Evolutionary conservation across 1,140 invertebrate genomes (phyloP).

Genomic region (Saccostrea echinata): DNA sequence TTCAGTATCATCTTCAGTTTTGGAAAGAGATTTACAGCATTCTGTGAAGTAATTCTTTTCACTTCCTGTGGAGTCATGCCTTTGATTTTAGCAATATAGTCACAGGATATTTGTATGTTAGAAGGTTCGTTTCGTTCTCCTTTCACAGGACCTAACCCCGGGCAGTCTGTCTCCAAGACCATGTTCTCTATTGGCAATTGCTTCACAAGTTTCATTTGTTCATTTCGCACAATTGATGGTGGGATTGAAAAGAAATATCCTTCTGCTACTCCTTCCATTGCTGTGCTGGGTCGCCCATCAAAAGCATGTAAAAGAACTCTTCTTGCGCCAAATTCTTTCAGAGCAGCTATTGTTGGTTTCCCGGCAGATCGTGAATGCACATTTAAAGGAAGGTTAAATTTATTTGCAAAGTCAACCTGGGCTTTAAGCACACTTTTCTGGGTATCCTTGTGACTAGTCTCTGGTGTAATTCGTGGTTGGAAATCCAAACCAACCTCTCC

Average conservation of each 20-base stretch:
- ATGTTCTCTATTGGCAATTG: slow-evolving; percentile 73
- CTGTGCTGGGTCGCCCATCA: slow-evolving; percentile 77
- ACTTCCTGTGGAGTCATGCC: slow-evolving; percentile 74
- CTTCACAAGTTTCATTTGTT: slow-evolving; percentile 77
- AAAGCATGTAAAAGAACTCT: slow-evolving; percentile 80
- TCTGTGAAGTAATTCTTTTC: slow-evolving; percentile 74
- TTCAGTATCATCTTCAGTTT: slow-evolving; percentile 55
- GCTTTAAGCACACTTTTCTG: slow-evolving; percentile 73
- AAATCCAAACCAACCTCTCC: slow-evolving; percentile 78
- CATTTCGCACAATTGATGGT: slow-evolving; percentile 76
- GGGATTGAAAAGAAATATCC: slow-evolving; percentile 80
- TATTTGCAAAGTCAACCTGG: slow-evolving; percentile 72
- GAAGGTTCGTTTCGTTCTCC: slow-evolving; percentile 76
- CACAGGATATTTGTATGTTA: slow-evolving; percentile 77
- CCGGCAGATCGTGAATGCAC: slow-evolving; percentile 81
- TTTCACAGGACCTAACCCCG: slow-evolving; percentile 72
- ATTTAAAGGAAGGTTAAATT: slow-evolving; percentile 74
- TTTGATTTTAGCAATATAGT: slow-evolving; percentile 79
- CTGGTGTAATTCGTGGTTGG: slow-evolving; percentile 71
- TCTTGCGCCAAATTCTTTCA: slow-evolving; percentile 75
- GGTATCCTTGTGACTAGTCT: slow-evolving; percentile 69
- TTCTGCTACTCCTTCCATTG: slow-evolving; percentile 73
- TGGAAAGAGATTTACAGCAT: slow-evolving; percentile 77
- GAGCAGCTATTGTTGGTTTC: slow-evolving; percentile 74
- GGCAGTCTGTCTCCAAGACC: slow-evolving; percentile 76